Percentiles rank a stretch among this genome's conserved stretches.
Conservation (phyloP, 2,797 vertebrate species). For the Garrulus glandarius region DNA sequence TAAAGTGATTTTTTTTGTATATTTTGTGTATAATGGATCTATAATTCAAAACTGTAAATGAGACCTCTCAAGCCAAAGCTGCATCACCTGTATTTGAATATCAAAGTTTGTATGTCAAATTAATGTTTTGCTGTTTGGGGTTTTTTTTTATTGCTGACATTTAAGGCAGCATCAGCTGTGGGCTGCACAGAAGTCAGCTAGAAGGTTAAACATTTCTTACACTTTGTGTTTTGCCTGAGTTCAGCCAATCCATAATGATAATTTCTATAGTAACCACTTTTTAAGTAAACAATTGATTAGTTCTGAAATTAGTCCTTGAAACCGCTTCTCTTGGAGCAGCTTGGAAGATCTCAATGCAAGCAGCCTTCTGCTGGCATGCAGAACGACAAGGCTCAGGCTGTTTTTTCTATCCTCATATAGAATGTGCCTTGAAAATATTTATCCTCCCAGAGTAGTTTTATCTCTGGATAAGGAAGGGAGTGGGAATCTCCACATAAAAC, state of each 20-base stretch:
- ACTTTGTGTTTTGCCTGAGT: not conserved
- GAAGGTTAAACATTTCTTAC: not conserved
- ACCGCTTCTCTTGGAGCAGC: not conserved
- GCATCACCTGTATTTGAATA: not conserved
- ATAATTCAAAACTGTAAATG: not conserved
- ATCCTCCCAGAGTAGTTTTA: not conserved
- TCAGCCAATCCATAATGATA: not conserved
- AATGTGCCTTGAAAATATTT: not conserved
- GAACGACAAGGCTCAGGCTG: not conserved
- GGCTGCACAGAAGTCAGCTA: not conserved
- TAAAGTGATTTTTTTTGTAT: not conserved
- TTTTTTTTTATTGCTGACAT: not conserved
- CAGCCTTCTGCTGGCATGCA: not conserved
- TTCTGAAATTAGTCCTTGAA: conserved; percentile 41
- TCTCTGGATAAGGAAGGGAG: not conserved
- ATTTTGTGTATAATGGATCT: not conserved
- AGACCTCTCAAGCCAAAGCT: not conserved
- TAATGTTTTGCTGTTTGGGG: not conserved
- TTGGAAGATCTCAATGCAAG: not conserved
- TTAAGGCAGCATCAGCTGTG: not conserved
- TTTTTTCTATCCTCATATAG: not conserved
- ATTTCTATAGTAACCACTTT: conserved; percentile 38
- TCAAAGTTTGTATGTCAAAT: not conserved
- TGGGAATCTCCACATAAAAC: not conserved
- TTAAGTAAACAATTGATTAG: conserved; percentile 39